Evolutionary conservation across 2,113 vertebrate genomes (phyloP).

Genomic region (Thymallus thymallus): DNA sequence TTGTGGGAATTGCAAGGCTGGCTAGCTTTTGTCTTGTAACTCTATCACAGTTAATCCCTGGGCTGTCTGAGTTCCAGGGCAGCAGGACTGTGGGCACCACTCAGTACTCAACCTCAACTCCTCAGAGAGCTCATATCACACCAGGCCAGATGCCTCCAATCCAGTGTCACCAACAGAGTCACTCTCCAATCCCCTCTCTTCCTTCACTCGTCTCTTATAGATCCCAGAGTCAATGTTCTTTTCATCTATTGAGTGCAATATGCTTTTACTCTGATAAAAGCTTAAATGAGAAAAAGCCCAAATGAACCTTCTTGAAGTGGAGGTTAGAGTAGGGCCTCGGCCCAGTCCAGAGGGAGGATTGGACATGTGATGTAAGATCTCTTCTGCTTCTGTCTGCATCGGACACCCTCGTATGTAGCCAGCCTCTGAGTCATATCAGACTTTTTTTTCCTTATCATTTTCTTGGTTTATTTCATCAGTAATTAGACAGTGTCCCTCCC

Average conservation of each 20-base stretch:
- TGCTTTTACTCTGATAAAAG: background rate
- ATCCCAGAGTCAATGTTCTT: constrained; percentile 1
- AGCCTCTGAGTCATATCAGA: background rate
- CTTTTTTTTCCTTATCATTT: background rate
- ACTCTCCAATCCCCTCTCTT: background rate
- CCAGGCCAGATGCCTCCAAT: constrained; percentile 34
- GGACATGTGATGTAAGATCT: background rate
- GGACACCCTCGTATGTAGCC: background rate
- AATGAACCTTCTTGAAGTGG: background rate
- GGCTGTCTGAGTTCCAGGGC: constrained; percentile 32
- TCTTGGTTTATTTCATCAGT: background rate
- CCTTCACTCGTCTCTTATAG: background rate
- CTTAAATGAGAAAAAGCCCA: background rate
- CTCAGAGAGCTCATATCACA: constrained; percentile 48
- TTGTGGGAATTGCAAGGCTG: constrained; percentile 6
- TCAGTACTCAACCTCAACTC: constrained; percentile 38
- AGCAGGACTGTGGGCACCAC: background rate
- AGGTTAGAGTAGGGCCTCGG: background rate
- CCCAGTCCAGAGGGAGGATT: background rate
- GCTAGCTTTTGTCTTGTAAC: constrained; percentile 36
- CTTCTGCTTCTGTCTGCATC: background rate
- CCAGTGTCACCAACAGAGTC: constrained; percentile 25
- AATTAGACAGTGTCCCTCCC: constrained; percentile 6
- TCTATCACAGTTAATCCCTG: constrained; percentile 41
- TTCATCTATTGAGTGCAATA: background rate